phyloP scores from a whole-genome alignment of 2,797 vertebrate species.

The Saxicola maurus region DNA sequence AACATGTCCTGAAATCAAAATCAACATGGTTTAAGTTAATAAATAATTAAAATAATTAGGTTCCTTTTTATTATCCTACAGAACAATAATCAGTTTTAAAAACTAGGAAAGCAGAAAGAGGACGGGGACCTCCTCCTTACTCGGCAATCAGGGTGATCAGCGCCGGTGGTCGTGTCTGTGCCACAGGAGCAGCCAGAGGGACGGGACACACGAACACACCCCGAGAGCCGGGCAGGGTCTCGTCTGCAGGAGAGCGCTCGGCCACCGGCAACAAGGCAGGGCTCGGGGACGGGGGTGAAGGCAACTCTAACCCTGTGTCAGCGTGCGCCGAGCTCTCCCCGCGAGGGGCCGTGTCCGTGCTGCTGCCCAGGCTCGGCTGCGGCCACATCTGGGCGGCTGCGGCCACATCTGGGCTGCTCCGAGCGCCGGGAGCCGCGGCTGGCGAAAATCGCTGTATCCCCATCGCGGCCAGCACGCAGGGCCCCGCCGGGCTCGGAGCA shows the following conservation, averaged over 20 bases:
- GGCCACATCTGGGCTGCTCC: no score
- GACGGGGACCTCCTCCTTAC: neutral
- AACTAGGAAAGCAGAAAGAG: neutral
- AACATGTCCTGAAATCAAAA: neutral
- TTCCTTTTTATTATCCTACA: constrained; percentile 1
- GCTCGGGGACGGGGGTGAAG: neutral
- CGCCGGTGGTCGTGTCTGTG: no score
- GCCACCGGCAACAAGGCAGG: neutral
- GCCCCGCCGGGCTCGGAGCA: neutral
- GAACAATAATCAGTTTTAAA: neutral
- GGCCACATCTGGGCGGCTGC: neutral
- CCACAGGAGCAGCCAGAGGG: neutral
- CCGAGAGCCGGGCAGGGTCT: neutral
- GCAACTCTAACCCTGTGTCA: constrained; percentile 10
- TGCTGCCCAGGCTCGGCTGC: neutral
- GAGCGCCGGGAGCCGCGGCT: no score
- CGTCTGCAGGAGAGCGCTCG: no score
- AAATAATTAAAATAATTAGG: constrained; percentile 37
- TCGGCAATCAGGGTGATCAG: neutral
- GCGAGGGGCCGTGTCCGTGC: neutral
- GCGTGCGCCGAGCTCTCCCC: neutral
- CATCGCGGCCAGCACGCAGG: neutral
- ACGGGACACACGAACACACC: neutral
- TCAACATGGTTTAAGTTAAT: constrained; percentile 19
- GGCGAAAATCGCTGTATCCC: constrained; percentile 1